Evolutionary conservation across 2,888 invertebrate species (phyloP).

Genomic region (Miltochrista miniata): DNA sequence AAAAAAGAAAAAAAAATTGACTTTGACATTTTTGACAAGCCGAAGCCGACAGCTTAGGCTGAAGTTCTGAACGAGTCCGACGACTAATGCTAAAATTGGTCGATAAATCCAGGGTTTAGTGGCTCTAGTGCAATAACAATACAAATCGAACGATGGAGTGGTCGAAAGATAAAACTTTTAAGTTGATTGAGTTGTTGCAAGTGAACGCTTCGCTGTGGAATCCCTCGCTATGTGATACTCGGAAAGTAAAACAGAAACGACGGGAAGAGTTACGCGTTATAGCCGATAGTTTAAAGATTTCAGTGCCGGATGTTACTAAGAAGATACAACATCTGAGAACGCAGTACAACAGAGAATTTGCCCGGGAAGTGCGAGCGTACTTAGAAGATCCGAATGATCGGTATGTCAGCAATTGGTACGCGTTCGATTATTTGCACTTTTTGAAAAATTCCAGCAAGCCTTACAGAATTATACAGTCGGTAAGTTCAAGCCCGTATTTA

Average conservation of each 20-base stretch:
- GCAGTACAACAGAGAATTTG: conserved; percentile 84
- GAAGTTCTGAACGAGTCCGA: conserved; percentile 27
- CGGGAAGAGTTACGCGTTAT: conserved; percentile 71
- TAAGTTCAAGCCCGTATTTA: conserved; percentile 40
- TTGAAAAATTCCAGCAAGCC: conserved; percentile 82
- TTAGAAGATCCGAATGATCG: conserved; percentile 79
- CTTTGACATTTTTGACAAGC: background rate
- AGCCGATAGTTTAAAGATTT: conserved; percentile 63
- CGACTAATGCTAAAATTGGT: conserved; percentile 59
- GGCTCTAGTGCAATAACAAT: conserved; percentile 42
- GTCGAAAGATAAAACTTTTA: conserved; percentile 77
- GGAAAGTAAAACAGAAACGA: conserved; percentile 74
- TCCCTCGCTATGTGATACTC: conserved; percentile 68
- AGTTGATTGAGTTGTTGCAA: conserved; percentile 74
- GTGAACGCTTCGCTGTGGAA: conserved; percentile 72
- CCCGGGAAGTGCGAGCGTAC: conserved; percentile 77
- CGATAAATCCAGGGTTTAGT: conserved; percentile 49
- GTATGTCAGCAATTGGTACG: conserved; percentile 81
- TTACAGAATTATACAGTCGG: conserved; percentile 64
- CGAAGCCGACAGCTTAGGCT: background rate
- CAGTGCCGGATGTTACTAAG: conserved; percentile 79
- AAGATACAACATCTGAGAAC: conserved; percentile 85
- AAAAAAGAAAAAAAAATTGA: background rate
- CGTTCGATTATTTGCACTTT: conserved; percentile 84
- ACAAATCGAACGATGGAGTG: conserved; percentile 67